Base-by-base conservation (phyloP, 2,888 invertebrate species). In the Gymnocheta viridis region DNA sequence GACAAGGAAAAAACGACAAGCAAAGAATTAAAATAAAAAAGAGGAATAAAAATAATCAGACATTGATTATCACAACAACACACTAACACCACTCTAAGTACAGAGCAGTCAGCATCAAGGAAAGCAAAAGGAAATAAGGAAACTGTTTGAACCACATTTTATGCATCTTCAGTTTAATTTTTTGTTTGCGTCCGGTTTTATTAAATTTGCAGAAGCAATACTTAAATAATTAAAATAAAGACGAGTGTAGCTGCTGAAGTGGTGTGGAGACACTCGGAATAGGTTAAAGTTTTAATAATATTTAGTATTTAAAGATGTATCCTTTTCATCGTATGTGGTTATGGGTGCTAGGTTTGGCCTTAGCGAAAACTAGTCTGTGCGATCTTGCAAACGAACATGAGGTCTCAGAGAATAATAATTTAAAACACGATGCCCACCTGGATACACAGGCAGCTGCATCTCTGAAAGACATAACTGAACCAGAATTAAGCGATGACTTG, bases 31-130 rank as follows among this genome's bases (percentile, higher is more conserved):
- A 49, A 27, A 51, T 17, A 70, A 49, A 78, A 78, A 78, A 51
- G 64, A 72, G 73, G 62, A 74, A 82, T 49, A 79, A 80, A 76
- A 72, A 82, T 69, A 76, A 74, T 82, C 82, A 79, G 82, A 70
- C 82, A 69, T 73, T 73, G 82, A 82, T 79, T 83, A 84, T 73
- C 72, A 76, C 70, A 74, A 82, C 56, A 72, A 58, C 47, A 64
- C 72, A 72, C 56, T 17, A 56, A 29, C 78, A 72, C 66, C 32
- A 76, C 38, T 9, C n/a, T 56, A 44, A 78, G 67, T 35, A 49
- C 38, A 35, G 51, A 64, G 70, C 73, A 47, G 62, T 54, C 73
- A 62, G 72, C 82, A 62, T 67, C 74, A 69, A 82, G 78, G 82
- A 78, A 79, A 69, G 60, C 12, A 56, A 62, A 79, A 67, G 66